Evolutionary conservation across 2,797 vertebrate species (phyloP).

Genomic region (Catamblyrhynchus diadema): DNA sequence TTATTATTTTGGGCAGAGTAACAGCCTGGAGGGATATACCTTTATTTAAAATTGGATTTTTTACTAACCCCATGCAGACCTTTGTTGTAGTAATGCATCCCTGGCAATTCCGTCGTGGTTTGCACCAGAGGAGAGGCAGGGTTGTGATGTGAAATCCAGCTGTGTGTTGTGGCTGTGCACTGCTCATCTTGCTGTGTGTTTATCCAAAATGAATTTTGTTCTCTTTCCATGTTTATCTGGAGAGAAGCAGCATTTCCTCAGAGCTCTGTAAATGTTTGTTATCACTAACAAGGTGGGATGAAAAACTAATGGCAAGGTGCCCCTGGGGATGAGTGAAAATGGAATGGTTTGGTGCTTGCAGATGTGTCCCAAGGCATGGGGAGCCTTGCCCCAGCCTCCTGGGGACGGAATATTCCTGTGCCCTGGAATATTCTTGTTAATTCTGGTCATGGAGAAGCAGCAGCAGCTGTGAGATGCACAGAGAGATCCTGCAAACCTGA

Average conservation of each 20-base stretch:
- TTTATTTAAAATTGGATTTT: not conserved
- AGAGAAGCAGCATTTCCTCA: not conserved
- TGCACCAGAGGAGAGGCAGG: not conserved
- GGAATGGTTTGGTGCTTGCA: rapidly evolving
- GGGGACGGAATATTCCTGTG: rapidly evolving
- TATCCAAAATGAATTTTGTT: not conserved
- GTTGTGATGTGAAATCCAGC: not conserved
- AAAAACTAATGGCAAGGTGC: not conserved
- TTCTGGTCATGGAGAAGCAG: rapidly evolving
- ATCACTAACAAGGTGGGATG: not conserved
- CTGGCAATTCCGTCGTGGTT: not conserved
- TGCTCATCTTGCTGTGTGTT: not conserved
- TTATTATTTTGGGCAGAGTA: not conserved
- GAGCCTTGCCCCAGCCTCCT: not conserved
- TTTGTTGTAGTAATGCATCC: not conserved
- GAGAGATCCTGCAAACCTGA: not conserved
- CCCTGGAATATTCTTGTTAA: not conserved
- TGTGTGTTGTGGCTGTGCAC: not conserved
- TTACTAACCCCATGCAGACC: not conserved
- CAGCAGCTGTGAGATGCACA: rapidly evolving
- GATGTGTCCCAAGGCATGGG: rapidly evolving
- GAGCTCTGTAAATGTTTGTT: not conserved
- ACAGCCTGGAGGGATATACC: not conserved
- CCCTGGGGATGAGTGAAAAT: not conserved
- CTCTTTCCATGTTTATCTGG: not conserved